Conservation (phyloP, 2,797 vertebrate genomes). For the Micropoecilia bifurca region DNA sequence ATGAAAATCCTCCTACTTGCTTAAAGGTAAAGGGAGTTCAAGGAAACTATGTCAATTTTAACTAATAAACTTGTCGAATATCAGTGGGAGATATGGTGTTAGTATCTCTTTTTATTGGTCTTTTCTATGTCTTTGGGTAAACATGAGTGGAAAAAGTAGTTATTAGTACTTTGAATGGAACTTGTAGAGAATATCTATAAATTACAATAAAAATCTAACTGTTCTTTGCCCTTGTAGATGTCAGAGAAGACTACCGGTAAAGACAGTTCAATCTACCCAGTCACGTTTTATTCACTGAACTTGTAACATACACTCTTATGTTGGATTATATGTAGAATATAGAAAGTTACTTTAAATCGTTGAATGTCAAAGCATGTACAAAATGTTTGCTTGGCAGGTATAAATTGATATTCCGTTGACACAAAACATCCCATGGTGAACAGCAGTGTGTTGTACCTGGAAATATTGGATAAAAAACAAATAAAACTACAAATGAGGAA, state of each 20-base stretch:
- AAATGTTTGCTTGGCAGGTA: too few relatives aligned
- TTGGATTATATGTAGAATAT: too few relatives aligned
- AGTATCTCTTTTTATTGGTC: neutral
- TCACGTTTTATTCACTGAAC: too few relatives aligned
- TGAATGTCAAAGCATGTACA: too few relatives aligned
- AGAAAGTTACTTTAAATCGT: too few relatives aligned
- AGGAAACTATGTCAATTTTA: neutral
- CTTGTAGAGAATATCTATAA: neutral
- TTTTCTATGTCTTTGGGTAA: neutral
- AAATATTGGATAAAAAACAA: too few relatives aligned
- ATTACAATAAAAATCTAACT: neutral
- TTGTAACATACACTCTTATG: too few relatives aligned
- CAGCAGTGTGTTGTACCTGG: too few relatives aligned
- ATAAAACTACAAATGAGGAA: too few relatives aligned
- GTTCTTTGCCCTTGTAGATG: neutral
- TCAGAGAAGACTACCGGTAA: neutral
- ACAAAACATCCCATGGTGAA: too few relatives aligned
- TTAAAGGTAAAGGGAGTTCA: neutral
- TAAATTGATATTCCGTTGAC: too few relatives aligned
- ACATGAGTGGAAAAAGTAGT: neutral
- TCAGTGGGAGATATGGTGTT: slow-evolving; percentile 1
- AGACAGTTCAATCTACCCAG: neutral
- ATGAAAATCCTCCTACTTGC: slow-evolving; percentile 9
- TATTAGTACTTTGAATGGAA: neutral
- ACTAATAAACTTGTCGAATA: slow-evolving; percentile 1